Evolutionary conservation across 1,140 invertebrate species (phyloP), one percentile per base, ranked within the genome.

Genomic region (Euglossa dilemma): DNA sequence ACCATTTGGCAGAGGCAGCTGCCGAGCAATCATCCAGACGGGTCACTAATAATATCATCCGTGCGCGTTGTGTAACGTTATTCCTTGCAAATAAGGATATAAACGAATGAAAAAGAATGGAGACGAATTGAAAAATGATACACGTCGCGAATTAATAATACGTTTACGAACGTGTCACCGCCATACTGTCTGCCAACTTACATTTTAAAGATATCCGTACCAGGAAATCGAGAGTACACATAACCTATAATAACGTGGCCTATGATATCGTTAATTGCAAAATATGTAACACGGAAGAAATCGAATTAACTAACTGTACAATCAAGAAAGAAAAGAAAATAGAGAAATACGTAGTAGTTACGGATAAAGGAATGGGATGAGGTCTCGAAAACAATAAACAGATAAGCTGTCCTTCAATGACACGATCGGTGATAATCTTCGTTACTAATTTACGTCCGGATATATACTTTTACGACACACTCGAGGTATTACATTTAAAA

Each of bases 1-100:
- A 88, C 87, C 87, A 85, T 88, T 88, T 88, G 87, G 87, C 87
- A 88, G 76, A 88, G 86, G 61, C 86, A 88, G 86, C 87, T 88
- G 86, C 84, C 75, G 86, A 88, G 87, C 85, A 82, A 88, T 88
- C 87, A 88, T 88, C 83, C 83, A 82, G 87, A 71, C 83, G 67
- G 75, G 74, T 88, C 87, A 88, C 87, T 88, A 88, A 88, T 88
- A 88, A 88, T 88, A 88, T 88, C 87, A 63, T 75, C 86, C 66
- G 20, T 45, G 59, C 70, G 47, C 70, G 75, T 88, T 88, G 86
- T 75, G 80, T 43, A 88, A 88, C 87, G 45, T 72, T 81, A 66
- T 73, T 85, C 70, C 69, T 84, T 85, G 82, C 85, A 71, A 67
- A 77, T 78, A 63, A 66, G 72, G 81, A 64, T 52, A 54, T 2